Conservation (phyloP, 1,140 invertebrate genomes). For the Callitettix versicolor region DNA sequence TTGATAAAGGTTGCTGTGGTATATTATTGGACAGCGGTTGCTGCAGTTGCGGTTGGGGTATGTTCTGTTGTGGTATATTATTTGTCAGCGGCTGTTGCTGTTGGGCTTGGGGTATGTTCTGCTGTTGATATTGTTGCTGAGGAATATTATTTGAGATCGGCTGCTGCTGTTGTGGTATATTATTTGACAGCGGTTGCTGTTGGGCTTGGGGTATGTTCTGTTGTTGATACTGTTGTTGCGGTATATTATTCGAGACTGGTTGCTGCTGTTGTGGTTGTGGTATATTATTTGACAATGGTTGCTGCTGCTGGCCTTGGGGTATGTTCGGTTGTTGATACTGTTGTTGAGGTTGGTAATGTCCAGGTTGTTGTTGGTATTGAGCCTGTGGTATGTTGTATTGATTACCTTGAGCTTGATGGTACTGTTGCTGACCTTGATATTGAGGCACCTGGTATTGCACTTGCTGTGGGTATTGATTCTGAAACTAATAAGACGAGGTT, state of each 20-base stretch:
- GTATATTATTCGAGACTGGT: constrained; percentile 2
- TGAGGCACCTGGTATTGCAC: constrained; percentile 23
- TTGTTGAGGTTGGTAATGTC: constrained; percentile 20
- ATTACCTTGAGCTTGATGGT: constrained; percentile 10
- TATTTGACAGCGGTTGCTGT: constrained; percentile 5
- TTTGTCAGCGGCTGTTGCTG: constrained; percentile 2
- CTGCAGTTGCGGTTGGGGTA: too few species aligned
- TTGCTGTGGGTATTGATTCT: constrained; percentile 12
- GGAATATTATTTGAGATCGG: constrained; percentile 18
- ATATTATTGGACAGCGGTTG: constrained; percentile 4
- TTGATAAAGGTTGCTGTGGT: neutral
- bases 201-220: constrained; percentile 6
- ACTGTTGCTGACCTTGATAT: neutral
- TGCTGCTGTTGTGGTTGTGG: constrained; percentile 5
- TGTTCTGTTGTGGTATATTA: constrained; percentile 5
- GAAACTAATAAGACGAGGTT: too few species aligned
- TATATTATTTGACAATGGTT: neutral
- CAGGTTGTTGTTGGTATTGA: constrained; percentile 15
- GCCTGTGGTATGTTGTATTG: constrained; percentile 22
- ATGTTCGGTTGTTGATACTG: constrained; percentile 32
- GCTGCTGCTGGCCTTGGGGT: constrained; percentile 22
- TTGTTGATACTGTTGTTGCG: constrained; percentile 28
- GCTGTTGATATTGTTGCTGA: constrained; percentile 26
- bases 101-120: constrained; percentile 6
- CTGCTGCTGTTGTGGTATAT: constrained; percentile 21